Evolutionary conservation across 2,888 invertebrate genomes (phyloP).

Genomic region (Oscheius onirici): DNA sequence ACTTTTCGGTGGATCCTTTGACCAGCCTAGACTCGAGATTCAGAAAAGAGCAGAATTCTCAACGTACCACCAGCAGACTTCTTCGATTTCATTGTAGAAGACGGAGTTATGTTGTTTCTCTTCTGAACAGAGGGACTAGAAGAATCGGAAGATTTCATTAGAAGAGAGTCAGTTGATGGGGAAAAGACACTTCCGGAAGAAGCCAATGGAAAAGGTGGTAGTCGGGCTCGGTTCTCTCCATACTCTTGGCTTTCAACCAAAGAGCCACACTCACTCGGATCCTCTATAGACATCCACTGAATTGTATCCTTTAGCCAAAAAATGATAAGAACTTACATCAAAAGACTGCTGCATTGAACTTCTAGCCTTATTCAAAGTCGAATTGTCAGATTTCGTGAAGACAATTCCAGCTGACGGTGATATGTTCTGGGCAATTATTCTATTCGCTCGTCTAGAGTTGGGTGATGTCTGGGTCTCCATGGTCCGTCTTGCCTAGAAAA

Average conservation of each 20-base stretch:
- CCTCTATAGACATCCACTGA: constrained; percentile 54
- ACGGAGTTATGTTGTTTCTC: constrained; percentile 25
- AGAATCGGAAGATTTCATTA: constrained; percentile 40
- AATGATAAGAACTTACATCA: constrained; percentile 21
- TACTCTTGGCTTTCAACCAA: constrained; percentile 36
- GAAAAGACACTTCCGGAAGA: constrained; percentile 45
- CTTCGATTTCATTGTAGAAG: constrained; percentile 23
- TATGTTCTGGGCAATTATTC: constrained; percentile 52
- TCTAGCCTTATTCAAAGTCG: constrained; percentile 35
- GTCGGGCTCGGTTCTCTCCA: constrained; percentile 19
- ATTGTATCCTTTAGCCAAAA: neutral
- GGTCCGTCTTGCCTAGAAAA: constrained; percentile 41
- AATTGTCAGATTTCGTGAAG: constrained; percentile 41
- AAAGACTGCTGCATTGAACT: constrained; percentile 34
- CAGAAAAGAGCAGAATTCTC: neutral
- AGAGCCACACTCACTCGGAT: constrained; percentile 41
- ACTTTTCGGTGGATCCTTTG: constrained; percentile 47
- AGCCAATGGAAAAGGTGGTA: constrained; percentile 48
- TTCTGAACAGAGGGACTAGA: constrained; percentile 43
- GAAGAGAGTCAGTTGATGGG: constrained; percentile 53
- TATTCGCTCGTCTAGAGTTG: constrained; percentile 39
- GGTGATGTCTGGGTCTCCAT: constrained; percentile 58
- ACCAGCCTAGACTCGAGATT: constrained; percentile 39
- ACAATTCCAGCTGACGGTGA: constrained; percentile 54
- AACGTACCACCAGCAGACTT: neutral